Base-by-base conservation (phyloP, 1,140 invertebrate species). In the Zaprionus lachaisei region DNA sequence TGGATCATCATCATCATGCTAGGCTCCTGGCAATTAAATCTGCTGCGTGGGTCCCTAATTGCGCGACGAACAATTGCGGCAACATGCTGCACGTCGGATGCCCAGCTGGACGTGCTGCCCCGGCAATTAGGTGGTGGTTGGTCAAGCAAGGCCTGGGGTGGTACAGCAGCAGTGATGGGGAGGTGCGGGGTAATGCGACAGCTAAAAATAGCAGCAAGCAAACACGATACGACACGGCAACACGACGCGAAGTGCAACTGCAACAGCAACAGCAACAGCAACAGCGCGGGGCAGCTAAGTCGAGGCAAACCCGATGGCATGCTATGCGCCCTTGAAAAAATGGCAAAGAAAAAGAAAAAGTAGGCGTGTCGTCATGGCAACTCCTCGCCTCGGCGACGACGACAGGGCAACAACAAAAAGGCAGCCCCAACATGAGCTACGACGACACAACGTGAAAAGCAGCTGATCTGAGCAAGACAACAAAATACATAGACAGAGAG, bases 351-450 rank as follows among this genome's bases (percentile, higher is more conserved):
- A 55, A 56, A 22, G 20, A 11, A 51, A 83, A 71, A 80, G 83
- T 84, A 62, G 84, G 84, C 85, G 85, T 89, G 78, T 90, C 71
- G 61, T 28, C 72, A 84, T 84, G 74, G 79, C 85, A 84, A 84
- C 83, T 57, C 31, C 66, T 51, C 60, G 15, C 62, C 34, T 20
- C 49, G 24, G 54, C 34, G 56, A 70, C 71, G 17, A n/a, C 14
- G 9, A 56, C 26, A 56, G 41, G 15, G 24, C 22, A 60, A 71
- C 37, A 54, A 47, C 49, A 56, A 58, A 28, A 31, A 57, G 28
- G 60, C 31, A 24, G 55, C 56, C 56, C 55, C 66, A 67, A 12
- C 56, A n/a, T 17, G 26, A 51, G 47, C 38, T 28, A 49, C 24
- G 61, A 34, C 47, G 14, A 49, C 3, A n/a, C 44, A 22, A 31